Conservation (phyloP, 2,113 vertebrate species). For the Mastomys natalensis region DNA sequence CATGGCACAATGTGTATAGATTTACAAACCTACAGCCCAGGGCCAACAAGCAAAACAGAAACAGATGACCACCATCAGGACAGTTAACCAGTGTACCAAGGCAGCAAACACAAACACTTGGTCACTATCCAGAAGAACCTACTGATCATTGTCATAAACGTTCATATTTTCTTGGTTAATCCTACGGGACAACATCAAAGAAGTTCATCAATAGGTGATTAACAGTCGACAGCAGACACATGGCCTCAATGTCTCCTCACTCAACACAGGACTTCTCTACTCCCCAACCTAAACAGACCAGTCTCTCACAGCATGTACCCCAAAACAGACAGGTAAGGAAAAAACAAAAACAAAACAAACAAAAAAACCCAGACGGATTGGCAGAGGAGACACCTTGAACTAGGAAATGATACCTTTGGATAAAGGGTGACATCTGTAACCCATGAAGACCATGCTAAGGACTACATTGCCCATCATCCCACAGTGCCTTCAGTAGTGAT, state of each 20-base stretch:
- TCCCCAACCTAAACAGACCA: not conserved
- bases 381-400: not conserved
- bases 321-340: not conserved
- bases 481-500: not conserved
- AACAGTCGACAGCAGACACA: not conserved
- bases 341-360: too few relatives aligned
- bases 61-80: not conserved
- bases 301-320: not conserved
- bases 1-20: rapidly evolving
- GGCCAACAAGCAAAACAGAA: not conserved
- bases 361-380: not conserved
- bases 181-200: not conserved
- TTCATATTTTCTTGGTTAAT: not conserved
- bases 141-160: not conserved
- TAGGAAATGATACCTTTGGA: not conserved
- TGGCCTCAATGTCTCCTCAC: not conserved
- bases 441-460: not conserved
- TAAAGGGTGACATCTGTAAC: not conserved
- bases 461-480: not conserved
- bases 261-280: not conserved
- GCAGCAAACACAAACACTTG: not conserved
- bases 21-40: not conserved
- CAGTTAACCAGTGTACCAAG: not conserved
- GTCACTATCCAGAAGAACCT: not conserved
- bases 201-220: not conserved